Evolutionary conservation across 2,888 invertebrate species (phyloP), one percentile per base, ranked within the genome.

Genomic region (Taphrorychus bicolor): DNA sequence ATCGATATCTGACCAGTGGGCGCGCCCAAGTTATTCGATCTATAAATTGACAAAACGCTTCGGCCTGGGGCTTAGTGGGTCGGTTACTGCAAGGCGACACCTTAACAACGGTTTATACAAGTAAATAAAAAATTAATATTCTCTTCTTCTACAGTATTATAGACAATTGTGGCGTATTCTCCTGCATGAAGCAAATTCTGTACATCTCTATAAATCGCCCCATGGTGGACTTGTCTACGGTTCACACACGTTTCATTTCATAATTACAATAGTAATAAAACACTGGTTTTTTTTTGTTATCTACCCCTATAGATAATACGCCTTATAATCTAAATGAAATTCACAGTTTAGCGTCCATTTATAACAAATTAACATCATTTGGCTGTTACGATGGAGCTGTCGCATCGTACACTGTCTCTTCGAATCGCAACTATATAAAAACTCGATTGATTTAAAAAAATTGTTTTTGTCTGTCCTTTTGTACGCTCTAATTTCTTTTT

Each of bases 261-360:
- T 32, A 32, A 32, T 11, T 32, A 32, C 32, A 9, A 32, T 11
- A 32, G 32, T 32, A 32, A 11, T 32, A 18, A 21, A 14, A 52
- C 52, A 52, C 22, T 52, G 16, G 80, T 77, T 72, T 78, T 80
- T 42, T 42, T 32, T 32, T 32, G 5, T 45, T 45, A 81, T 81
- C 81, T 81, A 82, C 80, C 65, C 78, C 78, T 80, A 52, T 45
- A 80, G 79, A 80, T 80, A 81, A 79, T 75, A 77, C 76, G 73
- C 78, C 79, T 79, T 81, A 81, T n/a, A n/a, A 71, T 75, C 78
- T 80, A 79, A 7, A 73, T 75, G 73, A 80, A 80, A 73, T 80
- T 81, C 80, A 81, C 80, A 78, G 77, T 74, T n/a, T n/a, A 73
- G 73, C 72, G 70, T 73, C 72, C 67, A 66, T 71, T 66, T 67